Conservation (phyloP, 2,797 vertebrate genomes). For the Agapornis canus region DNA sequence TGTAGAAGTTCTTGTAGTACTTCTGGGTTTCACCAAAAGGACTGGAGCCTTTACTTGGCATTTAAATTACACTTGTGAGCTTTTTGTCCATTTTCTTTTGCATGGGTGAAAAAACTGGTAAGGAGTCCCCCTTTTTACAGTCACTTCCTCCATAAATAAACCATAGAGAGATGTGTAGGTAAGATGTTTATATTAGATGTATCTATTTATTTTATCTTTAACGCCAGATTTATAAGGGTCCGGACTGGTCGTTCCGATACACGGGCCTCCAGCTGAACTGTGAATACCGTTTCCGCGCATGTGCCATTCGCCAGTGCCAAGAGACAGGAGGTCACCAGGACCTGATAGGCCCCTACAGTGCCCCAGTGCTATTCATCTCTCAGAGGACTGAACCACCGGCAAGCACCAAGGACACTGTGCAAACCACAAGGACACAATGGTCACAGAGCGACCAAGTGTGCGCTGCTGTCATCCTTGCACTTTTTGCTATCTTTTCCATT, state of each 20-base stretch:
- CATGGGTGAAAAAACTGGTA: not conserved
- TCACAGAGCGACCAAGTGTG: constrained; percentile 94
- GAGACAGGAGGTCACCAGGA: constrained; percentile 84
- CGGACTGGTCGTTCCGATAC: constrained; percentile 86
- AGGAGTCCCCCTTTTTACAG: not conserved
- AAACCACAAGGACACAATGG: constrained; percentile 80
- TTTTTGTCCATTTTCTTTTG: not conserved
- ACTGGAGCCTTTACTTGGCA: not conserved
- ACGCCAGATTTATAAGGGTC: constrained; percentile 88
- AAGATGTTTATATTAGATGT: not conserved
- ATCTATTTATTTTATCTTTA: not conserved
- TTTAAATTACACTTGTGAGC: not conserved
- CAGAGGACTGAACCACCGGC: constrained; percentile 82
- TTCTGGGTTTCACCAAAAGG: not conserved
- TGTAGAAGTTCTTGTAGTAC: accelerated
- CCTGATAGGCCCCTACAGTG: constrained; percentile 91
- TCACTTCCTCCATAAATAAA: not conserved
- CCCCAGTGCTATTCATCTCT: constrained; percentile 88
- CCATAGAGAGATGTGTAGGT: accelerated
- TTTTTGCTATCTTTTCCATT: constrained; percentile 94
- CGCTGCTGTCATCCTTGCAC: constrained; percentile 93
- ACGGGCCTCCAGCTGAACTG: constrained; percentile 88
- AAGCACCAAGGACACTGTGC: constrained; percentile 74
- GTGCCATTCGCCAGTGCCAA: constrained; percentile 94
- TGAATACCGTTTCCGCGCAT: constrained; percentile 92